Evolutionary conservation across 2,797 vertebrate genomes (phyloP), one percentile per base, ranked within the genome.

Genomic region (Pseudochromis fuscus): DNA sequence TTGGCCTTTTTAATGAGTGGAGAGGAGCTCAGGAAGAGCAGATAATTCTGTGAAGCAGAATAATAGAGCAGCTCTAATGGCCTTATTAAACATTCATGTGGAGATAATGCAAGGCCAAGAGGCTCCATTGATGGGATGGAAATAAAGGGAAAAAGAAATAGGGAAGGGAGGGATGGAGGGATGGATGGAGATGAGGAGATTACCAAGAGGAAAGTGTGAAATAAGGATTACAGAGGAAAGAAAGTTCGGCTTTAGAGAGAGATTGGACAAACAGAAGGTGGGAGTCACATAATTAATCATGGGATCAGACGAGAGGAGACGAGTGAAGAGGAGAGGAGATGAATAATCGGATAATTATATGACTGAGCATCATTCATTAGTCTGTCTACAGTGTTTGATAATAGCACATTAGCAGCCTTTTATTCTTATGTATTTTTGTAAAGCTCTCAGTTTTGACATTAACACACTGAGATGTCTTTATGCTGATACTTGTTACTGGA

Each of bases 61-160:
- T 92, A 90, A 90, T 83, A 72, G 82, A 92, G 84, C 62, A 84
- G 82, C 85, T 87, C 81, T 88, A 90, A 92, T 92, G 82, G 86
- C 60, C 75, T 85, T 65, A 88, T 95, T 88, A 93, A 94, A 93
- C 70, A 93, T 94, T 92, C 78, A 93, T 91, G 84, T 92, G 75
- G 45, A 80, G 88, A 92, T 93, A 89, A 91, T 84, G 80, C 75
- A 67, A 64, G 74, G 52, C 79, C 75, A 71, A 63, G 67, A 70
- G 78, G 80, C 61, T 81, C 40, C 55, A 25, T 33, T 55, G 75
- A 80, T 67, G 62, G 66, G 77, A 87, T 25, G 50, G 67, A 64
- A 65, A 45, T 74, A 59, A 42, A n/a, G 50, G 53, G 40, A 42
- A 8, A 58, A 18, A 56, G 30, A 46, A 72, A 52, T 37, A 16